These are phyloP conservation scores for Aproaerema taeniolella DNA, from an alignment of 2,888 invertebrate genomes.

Conservation along the genomic window DNA sequence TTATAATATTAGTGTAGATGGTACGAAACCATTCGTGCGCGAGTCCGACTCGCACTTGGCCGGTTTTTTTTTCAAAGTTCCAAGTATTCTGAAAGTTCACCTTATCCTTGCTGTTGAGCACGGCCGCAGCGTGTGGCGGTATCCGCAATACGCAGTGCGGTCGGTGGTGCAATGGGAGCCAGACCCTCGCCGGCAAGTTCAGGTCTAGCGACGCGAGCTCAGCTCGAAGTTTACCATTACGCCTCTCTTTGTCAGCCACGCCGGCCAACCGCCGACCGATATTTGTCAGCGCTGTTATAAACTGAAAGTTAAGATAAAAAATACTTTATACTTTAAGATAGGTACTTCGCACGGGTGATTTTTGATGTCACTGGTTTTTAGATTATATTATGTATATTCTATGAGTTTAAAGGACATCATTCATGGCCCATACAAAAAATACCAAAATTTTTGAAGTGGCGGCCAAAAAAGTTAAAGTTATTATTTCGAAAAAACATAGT, in stretches of 20 bases:
- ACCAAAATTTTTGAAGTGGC: too few species aligned
- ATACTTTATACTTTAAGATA: background rate
- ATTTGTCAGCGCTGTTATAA: constrained; percentile 57
- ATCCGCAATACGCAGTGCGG: constrained; percentile 97
- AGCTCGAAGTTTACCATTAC: constrained; percentile 94
- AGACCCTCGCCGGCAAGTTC: constrained; percentile 97
- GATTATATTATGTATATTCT: too few species aligned
- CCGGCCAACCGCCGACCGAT: constrained; percentile 62
- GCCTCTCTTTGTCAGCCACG: constrained; percentile 83
- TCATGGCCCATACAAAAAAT: too few species aligned
- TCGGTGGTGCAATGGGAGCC: constrained; percentile 94
- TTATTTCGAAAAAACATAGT: too few species aligned
- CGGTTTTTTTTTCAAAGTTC: constrained; percentile 1
- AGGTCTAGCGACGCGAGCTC: constrained; percentile 96
- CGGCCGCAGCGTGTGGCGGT: constrained; percentile 97
- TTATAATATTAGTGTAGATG: too few species aligned
- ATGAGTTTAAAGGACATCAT: too few species aligned
- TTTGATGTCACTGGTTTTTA: too few species aligned
- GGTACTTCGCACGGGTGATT: background rate
- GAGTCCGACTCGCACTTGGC: too few species aligned
- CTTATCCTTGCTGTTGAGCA: constrained; percentile 99
- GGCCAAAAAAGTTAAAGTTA: too few species aligned
- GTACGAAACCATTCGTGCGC: too few species aligned
- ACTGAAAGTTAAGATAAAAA: constrained; percentile 39
- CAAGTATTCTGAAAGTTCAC: too few species aligned